A percentile compares a stretch with the other conserved stretches of the same genome.
phyloP scores from a whole-genome alignment of 2,113 vertebrate species.

The Solenodon paradoxus region DNA sequence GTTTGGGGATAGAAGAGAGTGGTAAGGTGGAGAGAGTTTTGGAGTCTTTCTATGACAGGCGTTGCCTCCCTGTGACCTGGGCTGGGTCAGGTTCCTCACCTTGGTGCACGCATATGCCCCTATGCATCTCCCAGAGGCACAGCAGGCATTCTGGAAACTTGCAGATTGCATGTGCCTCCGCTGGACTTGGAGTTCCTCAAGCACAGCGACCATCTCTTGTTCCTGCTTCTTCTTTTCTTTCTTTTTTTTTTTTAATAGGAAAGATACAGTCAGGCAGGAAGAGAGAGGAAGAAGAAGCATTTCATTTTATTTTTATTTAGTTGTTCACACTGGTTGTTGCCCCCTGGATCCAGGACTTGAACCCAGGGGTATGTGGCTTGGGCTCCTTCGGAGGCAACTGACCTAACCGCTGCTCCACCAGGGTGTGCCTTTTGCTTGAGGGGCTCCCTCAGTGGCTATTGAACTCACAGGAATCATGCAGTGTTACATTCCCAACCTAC shows the following conservation, averaged over 20 bases:
- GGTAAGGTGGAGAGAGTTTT: neutral
- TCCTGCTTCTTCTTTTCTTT: too few species aligned
- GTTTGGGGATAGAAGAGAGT: neutral
- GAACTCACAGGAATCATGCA: neutral
- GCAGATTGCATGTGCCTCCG: neutral
- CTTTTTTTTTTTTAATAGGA: too few species aligned
- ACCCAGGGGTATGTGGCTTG: too few species aligned
- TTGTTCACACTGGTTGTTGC: too few species aligned
- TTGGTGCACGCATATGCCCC: neutral
- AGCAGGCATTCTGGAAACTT: neutral
- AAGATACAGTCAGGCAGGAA: too few species aligned
- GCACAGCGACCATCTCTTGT: neutral
- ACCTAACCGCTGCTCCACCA: too few species aligned
- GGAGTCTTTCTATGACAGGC: neutral
- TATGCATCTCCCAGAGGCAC: neutral
- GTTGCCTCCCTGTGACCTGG: fast-evolving
- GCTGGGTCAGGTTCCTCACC: neutral
- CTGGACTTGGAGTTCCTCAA: neutral
- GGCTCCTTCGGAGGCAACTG: too few species aligned
- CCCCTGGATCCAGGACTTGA: too few species aligned
- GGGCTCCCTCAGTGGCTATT: neutral
- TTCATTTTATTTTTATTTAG: too few species aligned
- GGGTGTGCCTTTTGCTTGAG: too few species aligned
- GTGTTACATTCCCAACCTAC: neutral
- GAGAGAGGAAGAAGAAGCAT: too few species aligned